Evolutionary conservation across 2,888 invertebrate genomes (phyloP), one percentile per base, ranked within the genome.

Genomic region (Nasonia oneida): DNA sequence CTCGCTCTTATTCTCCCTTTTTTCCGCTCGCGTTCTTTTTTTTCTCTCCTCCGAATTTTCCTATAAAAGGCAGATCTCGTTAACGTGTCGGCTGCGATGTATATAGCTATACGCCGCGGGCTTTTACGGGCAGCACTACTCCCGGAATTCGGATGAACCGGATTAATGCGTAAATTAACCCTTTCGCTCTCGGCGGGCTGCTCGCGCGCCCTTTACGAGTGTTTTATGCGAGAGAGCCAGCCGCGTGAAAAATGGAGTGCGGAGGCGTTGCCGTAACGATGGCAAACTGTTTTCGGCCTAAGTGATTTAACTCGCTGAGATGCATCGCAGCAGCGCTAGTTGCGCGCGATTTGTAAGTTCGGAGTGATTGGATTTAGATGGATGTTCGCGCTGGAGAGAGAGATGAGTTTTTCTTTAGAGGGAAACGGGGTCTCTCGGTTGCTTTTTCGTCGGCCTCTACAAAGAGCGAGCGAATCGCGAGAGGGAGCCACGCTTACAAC

Each of bases 401-500:
- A 53, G 18, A 37, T 37, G 14, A 23, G 23, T 6, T 6, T 42
- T 42, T 42, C 5, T 42, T 42, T 10, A 8, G 8, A 42, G 10
- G 42, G 10, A 15, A 15, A 8, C 18, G 18, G n/a, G 57, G 1
- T 29, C 29, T 15, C 57, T 8, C 23, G 29, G 67, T 29, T 29
- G n/a, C 53, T 83, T 83, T 76, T 33, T 50, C 61, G 57, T 57
- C 6, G 57, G 18, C 29, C 29, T 1, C 29, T 29, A 50, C 80
- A 83, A 83, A 80, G 76, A 85, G 83, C 80, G 29, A 87, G 73
- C 70, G 74, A 83, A 82, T 87, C 85, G 80, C 87, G 83, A 86
- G 86, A 88, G 88, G 87, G 88, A 86, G 87, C 87, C 88, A 88
- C 83, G 86, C 83, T 86, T 87, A 88, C 87, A 82, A 84, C 86